phyloP scores from a whole-genome alignment of 2,113 vertebrate genomes.

The Siniperca knerii region DNA sequence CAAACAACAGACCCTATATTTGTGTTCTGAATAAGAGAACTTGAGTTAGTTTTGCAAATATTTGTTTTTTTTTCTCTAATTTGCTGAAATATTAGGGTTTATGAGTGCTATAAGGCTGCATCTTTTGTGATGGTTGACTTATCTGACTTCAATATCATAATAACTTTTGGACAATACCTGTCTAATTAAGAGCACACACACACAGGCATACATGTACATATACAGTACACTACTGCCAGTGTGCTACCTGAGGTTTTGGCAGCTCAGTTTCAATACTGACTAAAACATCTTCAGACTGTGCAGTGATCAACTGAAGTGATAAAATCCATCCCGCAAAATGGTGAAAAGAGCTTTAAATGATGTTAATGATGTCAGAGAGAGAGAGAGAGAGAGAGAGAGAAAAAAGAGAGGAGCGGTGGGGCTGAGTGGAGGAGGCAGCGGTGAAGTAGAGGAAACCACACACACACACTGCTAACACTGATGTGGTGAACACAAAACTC shows the following conservation, averaged over 20 bases:
- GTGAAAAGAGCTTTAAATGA: neutral
- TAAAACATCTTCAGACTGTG: neutral
- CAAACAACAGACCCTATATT: neutral
- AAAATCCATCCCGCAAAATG: neutral
- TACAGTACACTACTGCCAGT: neutral
- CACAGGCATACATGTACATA: neutral
- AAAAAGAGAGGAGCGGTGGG: conserved; percentile 28
- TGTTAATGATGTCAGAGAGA: conserved; percentile 12
- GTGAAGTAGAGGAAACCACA: conserved; percentile 62
- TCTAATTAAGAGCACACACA: neutral
- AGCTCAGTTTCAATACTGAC: neutral
- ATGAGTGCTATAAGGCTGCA: neutral
- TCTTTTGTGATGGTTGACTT: neutral
- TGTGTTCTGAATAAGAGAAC: neutral
- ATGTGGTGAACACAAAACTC: conserved; percentile 63
- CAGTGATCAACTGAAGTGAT: neutral
- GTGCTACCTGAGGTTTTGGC: too few species aligned
- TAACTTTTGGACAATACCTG: neutral
- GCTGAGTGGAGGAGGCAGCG: conserved; percentile 56
- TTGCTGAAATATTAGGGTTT: neutral
- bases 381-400: neutral
- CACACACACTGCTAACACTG: conserved; percentile 59
- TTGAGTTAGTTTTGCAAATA: neutral
- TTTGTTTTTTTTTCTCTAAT: neutral
- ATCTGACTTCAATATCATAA: neutral